A percentile compares a stretch with the other conserved stretches of the same genome.
Conservation (phyloP, 2,888 invertebrate genomes). For the Orchesella flavescens region DNA sequence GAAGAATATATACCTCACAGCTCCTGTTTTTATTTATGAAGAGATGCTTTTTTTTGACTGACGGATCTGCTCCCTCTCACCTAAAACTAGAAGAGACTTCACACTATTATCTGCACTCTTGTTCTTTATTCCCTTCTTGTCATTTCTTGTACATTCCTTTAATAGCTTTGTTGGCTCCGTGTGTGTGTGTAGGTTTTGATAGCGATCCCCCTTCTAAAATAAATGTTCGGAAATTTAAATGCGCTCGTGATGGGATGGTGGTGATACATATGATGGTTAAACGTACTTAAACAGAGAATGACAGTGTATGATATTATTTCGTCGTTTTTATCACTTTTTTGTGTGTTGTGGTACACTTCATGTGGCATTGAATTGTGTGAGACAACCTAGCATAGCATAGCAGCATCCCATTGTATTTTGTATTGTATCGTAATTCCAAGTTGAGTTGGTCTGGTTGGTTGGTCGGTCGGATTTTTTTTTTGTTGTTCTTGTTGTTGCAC, state of each 20-base stretch:
- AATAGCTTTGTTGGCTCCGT: conserved; percentile 3
- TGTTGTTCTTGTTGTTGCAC: not conserved
- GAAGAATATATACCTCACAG: not conserved
- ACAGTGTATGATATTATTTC: conserved; percentile 57
- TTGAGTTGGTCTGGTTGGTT: not conserved
- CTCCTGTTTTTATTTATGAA: conserved; percentile 31
- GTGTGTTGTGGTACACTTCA: not conserved
- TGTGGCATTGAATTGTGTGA: too few species aligned
- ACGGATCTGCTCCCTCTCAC: conserved; percentile 6
- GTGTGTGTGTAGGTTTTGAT: not conserved
- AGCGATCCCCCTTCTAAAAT: conserved; percentile 16
- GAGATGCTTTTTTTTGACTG: conserved; percentile 12
- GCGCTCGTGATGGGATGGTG: not conserved
- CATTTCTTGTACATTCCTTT: not conserved
- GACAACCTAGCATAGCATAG: too few species aligned
- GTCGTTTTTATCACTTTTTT: conserved; percentile 33
- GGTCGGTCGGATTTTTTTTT: not conserved
- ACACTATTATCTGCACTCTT: too few species aligned
- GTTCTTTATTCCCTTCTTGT: too few species aligned
- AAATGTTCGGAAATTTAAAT: not conserved
- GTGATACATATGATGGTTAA: conserved; percentile 43
- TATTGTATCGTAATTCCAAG: too few species aligned
- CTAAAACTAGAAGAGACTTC: too few species aligned
- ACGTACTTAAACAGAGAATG: conserved; percentile 42
- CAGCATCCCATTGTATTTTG: too few species aligned